A percentile compares a stretch with the other conserved stretches of the same genome.
Evolutionary conservation across 2,113 vertebrate species (phyloP).

Genomic region (Neogale vison): DNA sequence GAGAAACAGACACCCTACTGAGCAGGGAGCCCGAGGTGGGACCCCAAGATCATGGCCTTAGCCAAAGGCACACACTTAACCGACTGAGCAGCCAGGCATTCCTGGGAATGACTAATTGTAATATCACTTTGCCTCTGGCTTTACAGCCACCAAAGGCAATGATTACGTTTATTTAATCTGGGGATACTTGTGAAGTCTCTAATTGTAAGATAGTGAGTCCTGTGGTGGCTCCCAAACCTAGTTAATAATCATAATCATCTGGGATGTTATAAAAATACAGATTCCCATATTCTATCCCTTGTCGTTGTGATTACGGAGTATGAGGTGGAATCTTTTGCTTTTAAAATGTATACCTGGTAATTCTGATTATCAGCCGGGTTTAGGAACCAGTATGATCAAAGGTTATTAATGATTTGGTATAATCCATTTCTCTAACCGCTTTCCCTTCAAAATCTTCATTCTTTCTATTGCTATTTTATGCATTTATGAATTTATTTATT

Average conservation of each 20-base stretch:
- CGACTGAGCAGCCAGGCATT: background rate
- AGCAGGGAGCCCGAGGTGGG: background rate
- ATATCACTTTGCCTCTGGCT: background rate
- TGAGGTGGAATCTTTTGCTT: background rate
- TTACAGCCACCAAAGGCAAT: background rate
- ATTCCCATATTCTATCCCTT: background rate
- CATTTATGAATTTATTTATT: background rate
- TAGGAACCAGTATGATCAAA: background rate
- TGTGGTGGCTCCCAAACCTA: background rate
- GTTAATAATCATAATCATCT: background rate
- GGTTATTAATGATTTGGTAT: background rate
- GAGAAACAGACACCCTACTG: background rate
- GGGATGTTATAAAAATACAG: background rate
- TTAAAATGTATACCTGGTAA: background rate
- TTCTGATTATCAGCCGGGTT: background rate
- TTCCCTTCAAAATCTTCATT: background rate
- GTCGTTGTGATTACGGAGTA: background rate
- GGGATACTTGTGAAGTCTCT: background rate
- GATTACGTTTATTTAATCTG: constrained; percentile 16
- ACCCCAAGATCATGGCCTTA: background rate
- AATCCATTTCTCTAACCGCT: background rate
- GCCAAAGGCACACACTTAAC: background rate
- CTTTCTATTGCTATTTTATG: background rate
- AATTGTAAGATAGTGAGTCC: background rate
- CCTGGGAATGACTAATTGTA: background rate